These are phyloP conservation scores for Drosophila obscura DNA, from an alignment of 1,140 invertebrate species.

Conservation along the genomic window DNA sequence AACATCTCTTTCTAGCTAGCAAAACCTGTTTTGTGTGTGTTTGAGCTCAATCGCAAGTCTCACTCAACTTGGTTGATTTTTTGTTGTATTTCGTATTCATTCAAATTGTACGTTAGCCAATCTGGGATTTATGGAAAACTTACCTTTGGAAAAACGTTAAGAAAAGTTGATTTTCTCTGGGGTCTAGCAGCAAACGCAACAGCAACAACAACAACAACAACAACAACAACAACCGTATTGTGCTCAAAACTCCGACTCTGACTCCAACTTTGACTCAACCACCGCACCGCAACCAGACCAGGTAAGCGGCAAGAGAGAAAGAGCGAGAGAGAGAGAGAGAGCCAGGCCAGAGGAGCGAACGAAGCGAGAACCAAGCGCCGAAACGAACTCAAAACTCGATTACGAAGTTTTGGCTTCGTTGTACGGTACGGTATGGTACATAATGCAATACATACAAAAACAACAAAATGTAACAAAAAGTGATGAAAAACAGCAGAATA, in stretches of 20 bases:
- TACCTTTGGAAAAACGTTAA: too few relatives aligned
- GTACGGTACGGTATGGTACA: slow-evolving; percentile 10
- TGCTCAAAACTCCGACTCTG: not conserved
- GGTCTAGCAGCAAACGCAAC: too few relatives aligned
- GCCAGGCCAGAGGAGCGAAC: slow-evolving; percentile 3
- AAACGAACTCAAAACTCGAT: slow-evolving; percentile 39
- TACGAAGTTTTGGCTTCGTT: slow-evolving; percentile 55
- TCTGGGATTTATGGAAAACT: too few relatives aligned
- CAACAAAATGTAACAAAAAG: slow-evolving; percentile 11
- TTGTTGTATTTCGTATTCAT: too few relatives aligned
- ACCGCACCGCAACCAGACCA: not conserved
- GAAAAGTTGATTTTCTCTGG: too few relatives aligned
- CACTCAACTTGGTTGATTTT: too few relatives aligned
- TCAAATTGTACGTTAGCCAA: too few relatives aligned
- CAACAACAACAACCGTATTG: too few relatives aligned
- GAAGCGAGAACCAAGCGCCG: not conserved
- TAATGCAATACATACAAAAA: slow-evolving; percentile 33
- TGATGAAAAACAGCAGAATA: slow-evolving; percentile 11
- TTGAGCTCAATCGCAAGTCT: slow-evolving; percentile 3
- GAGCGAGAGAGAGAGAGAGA: slow-evolving; percentile 13
- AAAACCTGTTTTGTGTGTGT: slow-evolving; percentile 66
- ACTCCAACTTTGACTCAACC: slow-evolving; percentile 4
- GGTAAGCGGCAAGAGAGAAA: slow-evolving; percentile 26
- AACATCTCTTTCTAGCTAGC: slow-evolving; percentile 36
- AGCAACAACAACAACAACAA: too few relatives aligned